These are phyloP conservation scores for Drosophila santomea DNA, from an alignment of 1,140 invertebrate genomes.

Conservation along the genomic window DNA sequence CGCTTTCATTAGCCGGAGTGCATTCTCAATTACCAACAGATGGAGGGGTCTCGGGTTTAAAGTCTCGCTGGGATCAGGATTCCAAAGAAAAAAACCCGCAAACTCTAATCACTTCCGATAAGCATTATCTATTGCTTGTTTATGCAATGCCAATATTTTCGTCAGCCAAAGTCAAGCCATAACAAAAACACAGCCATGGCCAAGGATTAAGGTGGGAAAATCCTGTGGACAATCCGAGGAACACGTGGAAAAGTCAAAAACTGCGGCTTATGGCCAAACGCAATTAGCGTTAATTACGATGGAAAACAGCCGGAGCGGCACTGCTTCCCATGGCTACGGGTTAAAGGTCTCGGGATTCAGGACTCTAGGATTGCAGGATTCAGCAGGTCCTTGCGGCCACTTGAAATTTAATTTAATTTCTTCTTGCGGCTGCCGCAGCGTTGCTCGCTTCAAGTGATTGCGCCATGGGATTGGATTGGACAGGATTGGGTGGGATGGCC, in stretches of 20 bases:
- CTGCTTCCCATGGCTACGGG: slow-evolving; percentile 24
- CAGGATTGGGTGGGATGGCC: slow-evolving; percentile 50
- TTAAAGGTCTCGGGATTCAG: neutral
- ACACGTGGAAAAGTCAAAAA: slow-evolving; percentile 81
- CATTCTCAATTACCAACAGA: slow-evolving; percentile 36
- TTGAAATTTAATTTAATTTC: slow-evolving; percentile 81
- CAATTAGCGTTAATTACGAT: slow-evolving; percentile 77
- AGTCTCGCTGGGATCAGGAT: slow-evolving; percentile 7
- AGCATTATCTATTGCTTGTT: slow-evolving; percentile 49
- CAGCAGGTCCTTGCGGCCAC: slow-evolving; percentile 56
- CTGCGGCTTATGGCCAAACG: slow-evolving; percentile 72
- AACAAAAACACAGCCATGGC: slow-evolving; percentile 43
- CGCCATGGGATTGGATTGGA: slow-evolving; percentile 70
- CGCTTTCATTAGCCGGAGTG: slow-evolving; percentile 67
- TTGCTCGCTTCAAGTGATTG: slow-evolving; percentile 66
- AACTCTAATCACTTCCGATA: slow-evolving; percentile 41
- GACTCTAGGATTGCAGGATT: neutral
- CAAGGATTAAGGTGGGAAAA: slow-evolving; percentile 65
- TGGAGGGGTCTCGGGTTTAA: slow-evolving; percentile 24
- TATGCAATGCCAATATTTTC: slow-evolving; percentile 45
- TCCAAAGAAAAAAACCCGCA: slow-evolving; percentile 11
- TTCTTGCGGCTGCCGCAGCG: slow-evolving; percentile 71
- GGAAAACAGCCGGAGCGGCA: slow-evolving; percentile 44
- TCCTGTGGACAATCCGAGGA: slow-evolving; percentile 66
- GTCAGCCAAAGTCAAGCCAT: slow-evolving; percentile 60